These are phyloP conservation scores for Heliconius ethilla DNA, from an alignment of 2,888 invertebrate species.

Conservation along the genomic window DNA sequence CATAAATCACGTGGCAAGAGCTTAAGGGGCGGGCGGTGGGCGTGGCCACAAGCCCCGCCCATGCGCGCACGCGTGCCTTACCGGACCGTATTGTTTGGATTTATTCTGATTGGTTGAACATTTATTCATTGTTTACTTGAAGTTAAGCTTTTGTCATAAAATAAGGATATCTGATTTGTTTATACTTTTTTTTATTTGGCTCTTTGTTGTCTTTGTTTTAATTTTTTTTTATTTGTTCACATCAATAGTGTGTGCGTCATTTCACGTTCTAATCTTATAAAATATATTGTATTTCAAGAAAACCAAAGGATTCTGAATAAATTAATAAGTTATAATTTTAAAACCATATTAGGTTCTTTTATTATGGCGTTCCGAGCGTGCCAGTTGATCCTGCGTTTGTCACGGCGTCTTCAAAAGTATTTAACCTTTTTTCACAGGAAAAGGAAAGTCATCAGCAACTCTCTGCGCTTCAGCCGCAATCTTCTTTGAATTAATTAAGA, in stretches of 20 bases:
- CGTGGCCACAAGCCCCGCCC: constrained; percentile 67
- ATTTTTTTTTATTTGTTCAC: background rate
- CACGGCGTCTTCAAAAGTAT: too few species aligned
- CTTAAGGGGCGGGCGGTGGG: constrained; percentile 61
- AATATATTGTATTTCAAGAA: background rate
- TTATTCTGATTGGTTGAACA: constrained; percentile 49
- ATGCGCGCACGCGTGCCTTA: constrained; percentile 67
- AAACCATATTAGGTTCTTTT: too few species aligned
- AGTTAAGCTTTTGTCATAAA: constrained; percentile 29
- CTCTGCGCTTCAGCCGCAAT: too few species aligned
- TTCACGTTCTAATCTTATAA: background rate
- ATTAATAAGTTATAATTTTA: too few species aligned
- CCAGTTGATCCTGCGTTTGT: too few species aligned
- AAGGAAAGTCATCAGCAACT: too few species aligned
- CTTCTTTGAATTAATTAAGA: too few species aligned
- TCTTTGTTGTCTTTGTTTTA: background rate
- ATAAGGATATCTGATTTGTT: constrained; percentile 3
- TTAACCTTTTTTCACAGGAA: too few species aligned
- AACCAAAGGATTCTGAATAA: too few species aligned
- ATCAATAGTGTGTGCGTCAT: background rate
- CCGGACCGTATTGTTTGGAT: constrained; percentile 67
- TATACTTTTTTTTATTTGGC: background rate
- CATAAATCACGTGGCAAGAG: constrained; percentile 53
- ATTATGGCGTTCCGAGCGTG: too few species aligned
- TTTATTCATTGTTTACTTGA: constrained; percentile 45